A percentile compares a stretch with the other conserved stretches of the same genome.
Evolutionary conservation across 2,113 vertebrate species (phyloP).

Genomic region (Alaudala cheleensis): DNA sequence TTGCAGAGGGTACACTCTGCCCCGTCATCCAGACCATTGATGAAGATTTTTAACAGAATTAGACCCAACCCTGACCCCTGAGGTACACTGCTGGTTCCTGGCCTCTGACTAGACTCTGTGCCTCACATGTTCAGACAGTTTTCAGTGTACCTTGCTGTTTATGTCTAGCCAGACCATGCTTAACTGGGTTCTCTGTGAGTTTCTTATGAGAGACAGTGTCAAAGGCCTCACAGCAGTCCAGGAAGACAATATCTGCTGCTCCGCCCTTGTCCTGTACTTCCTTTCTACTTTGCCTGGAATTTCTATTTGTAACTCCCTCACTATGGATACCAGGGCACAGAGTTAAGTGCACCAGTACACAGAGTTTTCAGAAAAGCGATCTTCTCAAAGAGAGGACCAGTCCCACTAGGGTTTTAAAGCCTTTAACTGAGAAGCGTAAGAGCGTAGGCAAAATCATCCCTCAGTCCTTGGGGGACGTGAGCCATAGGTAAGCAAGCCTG

Average conservation of each 20-base stretch:
- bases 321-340: background rate
- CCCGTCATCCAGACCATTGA: background rate
- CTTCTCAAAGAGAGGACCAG: background rate
- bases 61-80: background rate
- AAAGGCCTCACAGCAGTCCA: background rate
- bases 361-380: background rate
- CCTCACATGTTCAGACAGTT: background rate
- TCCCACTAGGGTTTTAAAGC: background rate
- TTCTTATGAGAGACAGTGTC: background rate
- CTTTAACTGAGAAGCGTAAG: background rate
- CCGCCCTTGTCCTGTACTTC: background rate
- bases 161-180: background rate
- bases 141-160: background rate
- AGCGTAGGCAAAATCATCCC: background rate
- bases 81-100: background rate
- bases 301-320: background rate
- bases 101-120: background rate
- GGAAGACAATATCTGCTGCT: background rate
- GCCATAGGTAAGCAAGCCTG: rapidly evolving
- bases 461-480: rapidly evolving
- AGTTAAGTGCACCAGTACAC: background rate
- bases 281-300: background rate
- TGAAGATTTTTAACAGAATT: background rate
- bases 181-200: background rate
- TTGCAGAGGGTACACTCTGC: background rate